Evolutionary conservation across 2,888 invertebrate genomes (phyloP), one percentile per base, ranked within the genome.

Genomic region (Chloroclystis v-ata): DNA sequence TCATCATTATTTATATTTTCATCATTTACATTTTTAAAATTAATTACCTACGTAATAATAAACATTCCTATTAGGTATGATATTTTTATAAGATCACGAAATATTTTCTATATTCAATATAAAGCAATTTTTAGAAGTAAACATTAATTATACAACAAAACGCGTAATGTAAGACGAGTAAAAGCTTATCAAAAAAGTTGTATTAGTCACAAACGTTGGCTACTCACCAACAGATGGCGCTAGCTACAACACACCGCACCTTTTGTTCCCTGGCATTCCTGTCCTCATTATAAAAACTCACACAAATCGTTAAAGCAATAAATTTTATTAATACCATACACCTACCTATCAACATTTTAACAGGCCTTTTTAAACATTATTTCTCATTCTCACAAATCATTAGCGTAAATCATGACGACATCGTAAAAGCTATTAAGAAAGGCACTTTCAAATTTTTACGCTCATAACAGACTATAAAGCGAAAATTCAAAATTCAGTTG

Each of bases 321-420:
- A 53, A 52, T 52, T 52, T 42, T 16, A 32, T 47, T 42, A 39
- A 44, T 49, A 43, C 40, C 38, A 29, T 43, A 47, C 10, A 43
- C 46, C 28, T 46, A 43, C 46, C 50, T 50, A 50, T 50, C 46
- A 52, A 60, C 54, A 60, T 59, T 52, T 63, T 61, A 64, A 63
- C 61, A 61, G 61, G 60, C 59, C 56, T 63, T 52, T 56, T 52
- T 58, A 58, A 63, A 45, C 52, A 56, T 55, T 56, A 49, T 50
- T 49, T 46, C 47, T 43, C 47, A 54, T 49, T 53, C 49, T 49
- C 47, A 68, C 67, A 65, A 65, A 67, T 71, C 69, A 72, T 76
- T 75, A 71, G 69, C 65, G 70, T 73, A 75, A 75, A 78, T 76
- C 73, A 72, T 65, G 67, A 67, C 67, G 61, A 68, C 62, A 66